Percentiles rank a stretch among this genome's conserved stretches.
Evolutionary conservation across 1,140 invertebrate species (phyloP).

Genomic region (Neuroterus valhalla): DNA sequence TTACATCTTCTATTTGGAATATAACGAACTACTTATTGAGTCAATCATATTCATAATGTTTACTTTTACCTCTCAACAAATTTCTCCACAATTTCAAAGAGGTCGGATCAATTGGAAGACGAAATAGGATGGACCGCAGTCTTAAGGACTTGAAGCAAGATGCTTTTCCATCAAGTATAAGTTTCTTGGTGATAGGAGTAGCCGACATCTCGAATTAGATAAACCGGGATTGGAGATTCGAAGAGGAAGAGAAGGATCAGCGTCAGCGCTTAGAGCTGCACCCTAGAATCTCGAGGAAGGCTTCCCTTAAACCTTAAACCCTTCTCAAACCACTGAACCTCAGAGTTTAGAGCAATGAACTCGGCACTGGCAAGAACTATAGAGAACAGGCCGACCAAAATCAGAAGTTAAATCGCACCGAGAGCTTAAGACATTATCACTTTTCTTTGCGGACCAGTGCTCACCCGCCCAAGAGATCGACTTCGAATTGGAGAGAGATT

Average conservation of each 20-base stretch:
- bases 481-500: constrained; percentile 58
- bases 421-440: constrained; percentile 74
- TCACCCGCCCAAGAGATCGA: constrained; percentile 54
- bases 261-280: constrained; percentile 68
- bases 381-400: constrained; percentile 60
- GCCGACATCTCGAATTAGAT: constrained; percentile 71
- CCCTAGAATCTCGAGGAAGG: constrained; percentile 64
- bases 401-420: constrained; percentile 73
- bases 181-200: constrained; percentile 39
- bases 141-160: background rate
- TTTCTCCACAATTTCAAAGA: background rate
- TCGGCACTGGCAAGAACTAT: constrained; percentile 54
- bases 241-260: constrained; percentile 69
- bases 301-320: constrained; percentile 73
- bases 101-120: background rate
- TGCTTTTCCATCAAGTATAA: constrained; percentile 15
- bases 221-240: constrained; percentile 66
- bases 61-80: too few species aligned
- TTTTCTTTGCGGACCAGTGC: constrained; percentile 68
- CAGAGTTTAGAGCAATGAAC: constrained; percentile 68
- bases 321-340: constrained; percentile 65
- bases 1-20: too few species aligned
- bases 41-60: too few species aligned
- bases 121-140: constrained; percentile 9
- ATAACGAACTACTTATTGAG: too few species aligned